Base-by-base conservation (phyloP, 2,113 vertebrate genomes). In the Bostrychus sinensis region DNA sequence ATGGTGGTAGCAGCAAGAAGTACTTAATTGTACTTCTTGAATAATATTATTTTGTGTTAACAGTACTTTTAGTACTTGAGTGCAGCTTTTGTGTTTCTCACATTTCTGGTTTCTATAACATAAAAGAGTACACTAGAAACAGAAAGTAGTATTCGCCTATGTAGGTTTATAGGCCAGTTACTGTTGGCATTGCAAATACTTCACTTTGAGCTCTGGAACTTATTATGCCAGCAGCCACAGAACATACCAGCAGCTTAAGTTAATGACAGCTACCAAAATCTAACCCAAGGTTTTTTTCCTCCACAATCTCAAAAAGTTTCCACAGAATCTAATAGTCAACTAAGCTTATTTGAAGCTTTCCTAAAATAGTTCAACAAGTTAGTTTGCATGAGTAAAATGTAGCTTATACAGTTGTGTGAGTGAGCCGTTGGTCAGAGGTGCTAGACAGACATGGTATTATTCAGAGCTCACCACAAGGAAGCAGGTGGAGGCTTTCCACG, bases 401-500 rank as follows among this genome's bases (percentile, higher is more conserved):
- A 46, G 12, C 48, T n/a, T n/a, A 36, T 23, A 26, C 39, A 46
- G 32, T 20, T 50, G 66, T 51, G 17, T 19, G 64, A 71, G 58
- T 17, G 3, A 30, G 32, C 43, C 4, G 12, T 38, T 64, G 3
- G 50, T 63, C 56, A 14, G 60, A 62, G 65, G 62, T 39, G 61
- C 62, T 62, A 55, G 36, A 89, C 82, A 89, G 70, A 25, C 64
- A 1, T 37, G 20, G 70, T 62, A 83, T 77, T 89, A 79, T 90
- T 63, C 70, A 8, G 67, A 41, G 45, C 38, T 70, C 61, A 54
- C 75, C 60, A 19, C 30, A 3, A 51, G 68, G 70, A 66, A 81
- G 67, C 88, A 85, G 85, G 83, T 86, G 82, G 72, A 77, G 85
- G 70, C 32, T 75, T 69, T 63, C 66, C 75, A 39, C 55, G 3